These are phyloP conservation scores for Iphiclides podalirius DNA, from an alignment of 2,888 invertebrate genomes.

Conservation along the genomic window DNA sequence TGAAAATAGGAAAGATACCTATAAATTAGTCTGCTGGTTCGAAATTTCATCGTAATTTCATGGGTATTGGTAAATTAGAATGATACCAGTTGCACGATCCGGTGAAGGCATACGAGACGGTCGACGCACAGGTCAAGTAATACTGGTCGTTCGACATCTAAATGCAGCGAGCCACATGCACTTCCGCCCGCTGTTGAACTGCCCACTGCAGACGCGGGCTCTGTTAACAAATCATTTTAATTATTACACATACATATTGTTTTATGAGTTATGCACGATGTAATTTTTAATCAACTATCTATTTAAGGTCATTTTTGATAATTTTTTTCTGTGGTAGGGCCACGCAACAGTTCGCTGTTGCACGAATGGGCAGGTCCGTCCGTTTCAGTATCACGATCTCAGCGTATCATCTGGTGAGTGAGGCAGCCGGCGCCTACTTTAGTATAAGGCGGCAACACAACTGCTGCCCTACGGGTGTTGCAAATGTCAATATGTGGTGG, in stretches of 20 bases:
- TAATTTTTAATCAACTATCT: no score
- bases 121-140: constrained; percentile 48
- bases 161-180: constrained; percentile 36
- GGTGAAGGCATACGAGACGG: constrained; percentile 41
- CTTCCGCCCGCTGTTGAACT: not conserved
- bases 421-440: no score
- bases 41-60: not conserved
- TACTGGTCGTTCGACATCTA: constrained; percentile 60
- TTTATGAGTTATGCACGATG: no score
- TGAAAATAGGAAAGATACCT: constrained; percentile 3
- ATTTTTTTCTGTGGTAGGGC: no score
- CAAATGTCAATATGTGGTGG: no score
- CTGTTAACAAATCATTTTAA: not conserved
- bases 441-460: no score
- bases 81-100: constrained; percentile 40
- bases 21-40: constrained; percentile 30
- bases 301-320: no score
- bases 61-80: not conserved
- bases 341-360: no score
- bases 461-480: no score
- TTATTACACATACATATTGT: not conserved
- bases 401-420: no score
- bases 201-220: constrained; percentile 3
- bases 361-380: no score
- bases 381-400: no score